Evolutionary conservation across 2,797 vertebrate species (phyloP).

Genomic region (Brachyalestes nurse): DNA sequence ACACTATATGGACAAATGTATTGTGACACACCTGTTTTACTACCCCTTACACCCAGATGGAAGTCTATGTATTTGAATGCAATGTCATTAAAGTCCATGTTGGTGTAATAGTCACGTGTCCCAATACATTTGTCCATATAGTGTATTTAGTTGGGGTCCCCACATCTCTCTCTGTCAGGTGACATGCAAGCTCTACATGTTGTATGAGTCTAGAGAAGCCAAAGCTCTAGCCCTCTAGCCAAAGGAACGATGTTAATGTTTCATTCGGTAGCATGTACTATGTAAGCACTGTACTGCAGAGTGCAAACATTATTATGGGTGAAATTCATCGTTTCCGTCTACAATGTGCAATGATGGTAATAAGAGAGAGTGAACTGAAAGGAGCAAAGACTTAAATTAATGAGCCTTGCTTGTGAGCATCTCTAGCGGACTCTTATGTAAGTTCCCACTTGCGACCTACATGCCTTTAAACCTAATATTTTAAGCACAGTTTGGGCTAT

Average conservation of each 20-base stretch:
- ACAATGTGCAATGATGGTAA: not conserved
- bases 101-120: too few species aligned
- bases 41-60: too few species aligned
- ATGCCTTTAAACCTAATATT: constrained; percentile 53
- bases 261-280: constrained; percentile 5
- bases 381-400: constrained; percentile 43
- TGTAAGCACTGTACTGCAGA: not conserved
- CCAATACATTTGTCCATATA: too few species aligned
- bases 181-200: not conserved
- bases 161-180: not conserved
- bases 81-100: too few species aligned
- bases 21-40: too few species aligned
- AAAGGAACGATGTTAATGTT: constrained; percentile 22
- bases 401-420: constrained; percentile 40
- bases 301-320: constrained; percentile 21
- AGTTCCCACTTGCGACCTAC: constrained; percentile 52
- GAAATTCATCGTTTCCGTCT: constrained; percentile 35
- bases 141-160: not conserved
- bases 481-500: constrained; percentile 40
- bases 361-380: constrained; percentile 48
- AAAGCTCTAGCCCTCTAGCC: not conserved
- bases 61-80: too few species aligned
- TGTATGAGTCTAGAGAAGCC: constrained; percentile 1
- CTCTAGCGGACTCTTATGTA: constrained; percentile 48
- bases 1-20: too few species aligned